phyloP scores from a whole-genome alignment of 2,888 invertebrate species.

The Cordylochernes scorpioides region DNA sequence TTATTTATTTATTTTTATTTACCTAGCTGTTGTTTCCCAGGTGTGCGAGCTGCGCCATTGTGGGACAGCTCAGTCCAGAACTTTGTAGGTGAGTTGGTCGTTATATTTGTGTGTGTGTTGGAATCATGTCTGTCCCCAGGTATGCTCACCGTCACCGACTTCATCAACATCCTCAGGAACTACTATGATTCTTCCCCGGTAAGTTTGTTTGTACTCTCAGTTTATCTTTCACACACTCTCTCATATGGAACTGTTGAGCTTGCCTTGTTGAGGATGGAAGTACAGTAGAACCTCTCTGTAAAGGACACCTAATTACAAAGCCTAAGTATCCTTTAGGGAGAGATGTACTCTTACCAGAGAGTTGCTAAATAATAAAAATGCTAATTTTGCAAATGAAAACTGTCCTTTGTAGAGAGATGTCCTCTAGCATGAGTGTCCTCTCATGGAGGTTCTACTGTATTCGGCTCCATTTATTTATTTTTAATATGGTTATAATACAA shows the following conservation, averaged over 20 bases:
- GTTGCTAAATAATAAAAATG: too few species aligned
- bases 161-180: conserved; percentile 90
- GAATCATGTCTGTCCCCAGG: conserved; percentile 18
- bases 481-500: too few species aligned
- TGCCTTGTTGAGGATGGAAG: too few species aligned
- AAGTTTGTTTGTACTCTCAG: conserved; percentile 7
- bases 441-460: too few species aligned
- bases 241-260: background rate
- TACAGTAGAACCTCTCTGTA: too few species aligned
- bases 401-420: too few species aligned
- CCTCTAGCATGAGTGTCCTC: too few species aligned
- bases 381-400: too few species aligned
- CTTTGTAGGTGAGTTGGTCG: conserved; percentile 41
- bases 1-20: conserved; percentile 1
- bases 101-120: background rate
- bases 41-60: conserved; percentile 82
- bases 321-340: too few species aligned
- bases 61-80: conserved; percentile 80
- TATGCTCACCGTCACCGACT: conserved; percentile 97
- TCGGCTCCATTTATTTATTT: background rate
- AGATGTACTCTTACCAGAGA: too few species aligned
- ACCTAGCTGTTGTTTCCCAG: conserved; percentile 23
- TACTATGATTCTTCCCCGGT: conserved; percentile 62
- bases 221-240: background rate
- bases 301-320: too few species aligned